Evolutionary conservation across 1,140 invertebrate species (phyloP), one percentile per base, ranked within the genome.

Genomic region (Heliconius congener): DNA sequence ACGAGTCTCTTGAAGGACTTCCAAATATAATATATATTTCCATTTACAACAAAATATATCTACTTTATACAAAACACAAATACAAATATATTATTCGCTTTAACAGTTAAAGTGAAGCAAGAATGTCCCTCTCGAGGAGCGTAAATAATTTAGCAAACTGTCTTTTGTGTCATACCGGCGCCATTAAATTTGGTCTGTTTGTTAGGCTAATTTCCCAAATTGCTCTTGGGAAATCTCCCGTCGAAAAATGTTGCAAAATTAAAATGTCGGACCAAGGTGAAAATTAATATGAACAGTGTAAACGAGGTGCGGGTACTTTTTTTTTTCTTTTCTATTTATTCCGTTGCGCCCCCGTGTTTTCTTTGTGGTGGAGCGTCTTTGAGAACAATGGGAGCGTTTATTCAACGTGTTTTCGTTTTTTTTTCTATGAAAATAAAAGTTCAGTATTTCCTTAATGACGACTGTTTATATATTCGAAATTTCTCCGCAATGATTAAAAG

Each of bases 111-210:
- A 78, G 76, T 70, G 81, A 73, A 50, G 76, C 76, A 81, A 80
- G 76, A 82, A 82, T 60, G 79, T 76, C 70, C 77, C 82, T 82
- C 81, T 77, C 71, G 83, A 85, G 84, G 57, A 86, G 83, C 84
- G 85, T 88, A 86, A 87, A 87, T 88, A 88, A 88, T 88, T 86
- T 84, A 87, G 80, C 78, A 82, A 81, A 82, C 83, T 86, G 86
- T 88, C 83, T 83, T 88, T 84, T 88, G 85, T 85, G 85, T 83
- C 82, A 85, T 85, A 83, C 81, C 78, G 83, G 72, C 71, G 80
- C 82, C 82, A 86, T 87, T 84, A 86, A 87, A 88, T 87, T 88
- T 83, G 73, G 82, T 84, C 87, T 86, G 85, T 86, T 88, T 87
- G 87, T 85, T 82, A 77, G 81, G 83, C 82, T 88, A 86, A 88